Evolutionary conservation across 2,113 vertebrate species (phyloP).

Genomic region (Ceyx margarethae): DNA sequence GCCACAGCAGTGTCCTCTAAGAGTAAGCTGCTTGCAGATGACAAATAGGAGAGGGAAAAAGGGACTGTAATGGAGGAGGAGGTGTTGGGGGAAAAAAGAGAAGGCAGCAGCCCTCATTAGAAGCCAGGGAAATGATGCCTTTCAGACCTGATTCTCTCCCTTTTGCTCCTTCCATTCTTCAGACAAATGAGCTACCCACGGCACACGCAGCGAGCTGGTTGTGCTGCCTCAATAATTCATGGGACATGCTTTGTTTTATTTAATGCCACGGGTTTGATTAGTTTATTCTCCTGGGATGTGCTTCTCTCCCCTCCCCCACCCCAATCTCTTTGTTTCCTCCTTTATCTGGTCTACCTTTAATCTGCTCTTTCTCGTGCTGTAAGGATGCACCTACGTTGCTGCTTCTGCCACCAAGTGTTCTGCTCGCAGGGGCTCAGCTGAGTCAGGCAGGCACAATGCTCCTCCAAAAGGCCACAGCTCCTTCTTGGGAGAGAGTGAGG

Average conservation of each 20-base stretch:
- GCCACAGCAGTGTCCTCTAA: background rate
- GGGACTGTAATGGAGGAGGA: background rate
- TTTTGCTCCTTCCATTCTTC: conserved; percentile 40
- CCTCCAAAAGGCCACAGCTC: background rate
- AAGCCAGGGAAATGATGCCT: background rate
- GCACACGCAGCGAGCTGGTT: background rate
- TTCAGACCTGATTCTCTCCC: background rate
- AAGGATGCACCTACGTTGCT: background rate
- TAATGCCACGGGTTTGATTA: conserved; percentile 18
- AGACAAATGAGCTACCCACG: background rate
- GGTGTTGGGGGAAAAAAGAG: background rate
- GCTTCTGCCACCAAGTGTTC: background rate
- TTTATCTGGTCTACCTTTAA: background rate
- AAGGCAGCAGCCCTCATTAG: conserved; percentile 31
- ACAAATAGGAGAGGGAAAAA: conserved; percentile 21
- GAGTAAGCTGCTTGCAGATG: background rate
- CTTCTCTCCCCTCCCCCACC: fast-evolving
- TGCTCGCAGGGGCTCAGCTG: background rate
- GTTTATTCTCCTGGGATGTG: background rate
- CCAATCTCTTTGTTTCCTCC: background rate
- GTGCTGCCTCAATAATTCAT: conserved; percentile 56
- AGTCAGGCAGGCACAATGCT: background rate
- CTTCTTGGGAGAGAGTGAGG: background rate
- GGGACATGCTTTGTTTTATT: conserved; percentile 58
- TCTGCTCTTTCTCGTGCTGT: background rate